Base-by-base conservation (phyloP, 2,113 vertebrate species). In the Leucosticte australis region DNA sequence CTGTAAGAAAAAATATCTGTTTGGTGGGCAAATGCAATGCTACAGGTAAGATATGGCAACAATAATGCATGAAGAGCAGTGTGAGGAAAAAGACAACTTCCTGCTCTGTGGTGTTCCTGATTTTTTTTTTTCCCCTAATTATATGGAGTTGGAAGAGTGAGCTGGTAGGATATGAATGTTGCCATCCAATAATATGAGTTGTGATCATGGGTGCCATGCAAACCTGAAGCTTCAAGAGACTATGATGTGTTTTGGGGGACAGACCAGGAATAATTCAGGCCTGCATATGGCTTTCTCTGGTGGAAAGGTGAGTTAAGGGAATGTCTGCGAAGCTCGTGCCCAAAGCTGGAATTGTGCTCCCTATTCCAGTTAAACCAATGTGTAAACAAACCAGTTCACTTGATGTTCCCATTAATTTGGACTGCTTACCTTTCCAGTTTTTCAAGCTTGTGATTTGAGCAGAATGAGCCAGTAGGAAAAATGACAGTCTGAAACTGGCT, bases 391-490 rank as follows among this genome's bases (percentile, higher is more conserved):
- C 76, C 80, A 81, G 94, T 70, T 96, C 84, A 81, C 82, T 96
- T 81, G 65, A 63, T 93, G 92, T 90, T 89, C 89, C 91, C 85
- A 95, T 95, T 97, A 96, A 97, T 96, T 96, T 94, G 82, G 59
- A 37, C 78, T 94, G 90, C 95, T 91, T 95, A 96, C 96, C 87
- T 95, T 97, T 97, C 96, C 95, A 96, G 97, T 97, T 96, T 95
- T 96, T 96, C 97, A 90, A 64, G 96, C 93, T 96, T 94, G 82
- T 95, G 92, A 94, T 85, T 96, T 87, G 69, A 88, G 65, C 62
- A 87, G 73, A 87, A 87, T 84, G 93, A 96, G 84, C 87, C 85
- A 76, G 90, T 73, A 87, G 80, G 91, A 94, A 96, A 94, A 94
- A 94, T 93, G 94, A 71, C 83, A 47, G 87, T 77, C 87, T 94